A percentile compares a stretch with the other conserved stretches of the same genome.
Evolutionary conservation across 2,113 vertebrate genomes (phyloP).

Genomic region (Tautogolabrus adspersus): DNA sequence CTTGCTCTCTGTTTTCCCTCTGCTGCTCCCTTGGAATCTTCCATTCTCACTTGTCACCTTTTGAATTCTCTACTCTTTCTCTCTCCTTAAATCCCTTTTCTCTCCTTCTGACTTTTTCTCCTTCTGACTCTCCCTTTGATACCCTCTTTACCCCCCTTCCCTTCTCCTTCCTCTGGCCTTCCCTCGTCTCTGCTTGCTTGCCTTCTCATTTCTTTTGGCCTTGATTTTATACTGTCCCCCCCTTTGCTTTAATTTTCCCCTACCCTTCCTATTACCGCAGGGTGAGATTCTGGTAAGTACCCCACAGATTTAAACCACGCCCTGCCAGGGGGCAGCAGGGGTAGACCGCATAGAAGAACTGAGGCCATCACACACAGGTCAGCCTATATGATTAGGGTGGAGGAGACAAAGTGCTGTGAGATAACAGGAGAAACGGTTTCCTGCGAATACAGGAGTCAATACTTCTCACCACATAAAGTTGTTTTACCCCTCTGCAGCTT

Average conservation of each 20-base stretch:
- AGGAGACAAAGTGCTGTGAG: constrained; percentile 26
- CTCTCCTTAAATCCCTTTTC: background rate
- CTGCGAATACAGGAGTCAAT: constrained; percentile 12
- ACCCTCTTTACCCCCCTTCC: background rate
- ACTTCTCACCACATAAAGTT: constrained; percentile 37
- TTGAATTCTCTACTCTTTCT: background rate
- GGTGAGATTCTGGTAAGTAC: constrained; percentile 99
- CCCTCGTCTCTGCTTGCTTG: constrained; percentile 56
- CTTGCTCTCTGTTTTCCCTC: constrained; percentile 49
- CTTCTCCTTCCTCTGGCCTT: constrained; percentile 48
- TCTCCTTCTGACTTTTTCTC: background rate
- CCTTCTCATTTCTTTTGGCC: constrained; percentile 78
- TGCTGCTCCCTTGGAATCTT: constrained; percentile 32
- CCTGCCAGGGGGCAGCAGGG: constrained; percentile 78
- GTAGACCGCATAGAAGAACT: constrained; percentile 78
- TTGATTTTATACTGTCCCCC: constrained; percentile 57
- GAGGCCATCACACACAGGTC: constrained; percentile 65
- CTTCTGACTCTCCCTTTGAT: background rate
- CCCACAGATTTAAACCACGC: constrained; percentile 71
- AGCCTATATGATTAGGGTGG: constrained; percentile 35
- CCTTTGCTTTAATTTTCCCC: constrained; percentile 58
- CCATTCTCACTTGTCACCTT: constrained; percentile 15
- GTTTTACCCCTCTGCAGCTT: constrained; percentile 77
- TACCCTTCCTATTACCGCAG: constrained; percentile 83
- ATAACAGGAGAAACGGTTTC: constrained; percentile 5